These are phyloP conservation scores for Paratilapia polleni DNA, from an alignment of 2,113 vertebrate species.

Conservation along the genomic window DNA sequence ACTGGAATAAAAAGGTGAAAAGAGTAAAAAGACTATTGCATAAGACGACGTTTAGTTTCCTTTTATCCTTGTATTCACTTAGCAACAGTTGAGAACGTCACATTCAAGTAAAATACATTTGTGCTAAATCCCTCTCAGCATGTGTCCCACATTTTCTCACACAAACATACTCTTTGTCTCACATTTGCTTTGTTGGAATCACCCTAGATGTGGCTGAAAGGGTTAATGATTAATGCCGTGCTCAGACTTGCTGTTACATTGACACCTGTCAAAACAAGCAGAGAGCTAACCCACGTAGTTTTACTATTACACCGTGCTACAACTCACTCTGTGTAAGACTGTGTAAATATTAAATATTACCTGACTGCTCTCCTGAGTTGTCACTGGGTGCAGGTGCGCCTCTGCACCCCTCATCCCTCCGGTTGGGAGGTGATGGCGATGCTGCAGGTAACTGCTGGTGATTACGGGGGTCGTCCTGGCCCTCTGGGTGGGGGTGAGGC, in stretches of 20 bases:
- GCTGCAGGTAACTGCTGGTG: constrained; percentile 26
- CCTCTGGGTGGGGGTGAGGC: constrained; percentile 25
- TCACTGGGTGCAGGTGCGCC: not conserved
- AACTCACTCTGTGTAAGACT: not conserved
- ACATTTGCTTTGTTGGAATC: not conserved
- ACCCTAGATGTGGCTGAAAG: not conserved
- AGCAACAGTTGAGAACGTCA: no score
- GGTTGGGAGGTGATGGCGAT: not conserved
- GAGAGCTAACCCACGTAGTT: not conserved
- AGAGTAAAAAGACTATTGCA: no score
- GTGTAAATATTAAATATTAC: constrained; percentile 33
- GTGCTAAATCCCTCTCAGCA: not conserved
- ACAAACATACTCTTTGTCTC: not conserved
- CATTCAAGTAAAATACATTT: not conserved
- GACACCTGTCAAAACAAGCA: not conserved
- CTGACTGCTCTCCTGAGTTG: constrained; percentile 39
- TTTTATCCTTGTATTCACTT: not conserved
- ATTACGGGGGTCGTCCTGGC: constrained; percentile 5
- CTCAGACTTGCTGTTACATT: not conserved
- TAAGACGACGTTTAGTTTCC: not conserved
- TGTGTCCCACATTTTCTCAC: not conserved
- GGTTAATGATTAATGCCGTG: not conserved
- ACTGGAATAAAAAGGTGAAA: no score
- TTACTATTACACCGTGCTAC: not conserved
- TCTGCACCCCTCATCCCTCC: not conserved